phyloP scores from a whole-genome alignment of 2,113 vertebrate genomes.

The Limnothrissa miodon region DNA sequence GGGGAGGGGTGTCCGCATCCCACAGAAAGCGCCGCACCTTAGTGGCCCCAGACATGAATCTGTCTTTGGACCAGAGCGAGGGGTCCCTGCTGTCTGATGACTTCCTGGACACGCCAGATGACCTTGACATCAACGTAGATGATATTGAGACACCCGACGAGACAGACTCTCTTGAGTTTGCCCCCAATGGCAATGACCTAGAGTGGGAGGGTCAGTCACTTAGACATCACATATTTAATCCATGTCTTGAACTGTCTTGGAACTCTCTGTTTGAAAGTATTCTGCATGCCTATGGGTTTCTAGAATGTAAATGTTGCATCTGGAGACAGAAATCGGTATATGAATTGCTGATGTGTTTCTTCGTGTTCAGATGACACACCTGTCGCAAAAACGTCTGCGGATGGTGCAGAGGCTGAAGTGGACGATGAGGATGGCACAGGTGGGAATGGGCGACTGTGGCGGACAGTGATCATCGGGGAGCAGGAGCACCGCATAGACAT shows the following conservation, averaged over 20 bases:
- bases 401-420: constrained; percentile 72
- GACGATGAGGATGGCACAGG: constrained; percentile 70
- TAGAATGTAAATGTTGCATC: not conserved
- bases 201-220: constrained; percentile 93
- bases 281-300: not conserved
- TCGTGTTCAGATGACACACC: constrained; percentile 84
- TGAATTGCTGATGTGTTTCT: not conserved
- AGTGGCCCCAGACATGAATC: constrained; percentile 92
- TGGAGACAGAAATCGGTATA: not conserved
- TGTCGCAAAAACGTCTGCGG: constrained; percentile 84
- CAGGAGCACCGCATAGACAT: constrained; percentile 97
- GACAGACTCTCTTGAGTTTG: constrained; percentile 92
- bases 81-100: constrained; percentile 93
- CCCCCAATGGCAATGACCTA: constrained; percentile 89
- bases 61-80: constrained; percentile 95
- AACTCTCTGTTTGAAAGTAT: not conserved
- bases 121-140: constrained; percentile 95
- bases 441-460: constrained; percentile 86
- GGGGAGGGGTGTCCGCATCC: constrained; percentile 52
- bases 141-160: constrained; percentile 96
- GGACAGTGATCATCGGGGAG: constrained; percentile 92
- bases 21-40: constrained; percentile 87
- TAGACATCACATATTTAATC: not conserved
- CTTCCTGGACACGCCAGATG: constrained; percentile 91
- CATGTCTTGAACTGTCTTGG: not conserved